phyloP scores from a whole-genome alignment of 2,113 vertebrate genomes.

The Thunnus thynnus region DNA sequence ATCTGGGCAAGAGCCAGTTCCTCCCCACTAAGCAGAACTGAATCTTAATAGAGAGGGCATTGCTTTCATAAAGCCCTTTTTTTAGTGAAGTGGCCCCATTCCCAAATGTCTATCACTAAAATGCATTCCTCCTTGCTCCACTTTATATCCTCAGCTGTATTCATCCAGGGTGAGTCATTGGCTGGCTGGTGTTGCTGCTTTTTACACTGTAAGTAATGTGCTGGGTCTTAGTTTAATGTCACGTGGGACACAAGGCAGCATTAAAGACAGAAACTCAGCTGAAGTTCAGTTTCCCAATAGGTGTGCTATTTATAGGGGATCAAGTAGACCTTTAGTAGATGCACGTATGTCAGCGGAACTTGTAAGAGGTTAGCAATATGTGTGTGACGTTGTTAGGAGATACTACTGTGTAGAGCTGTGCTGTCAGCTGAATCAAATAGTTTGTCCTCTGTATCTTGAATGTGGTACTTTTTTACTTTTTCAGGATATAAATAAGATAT shows the following conservation, averaged over 20 bases:
- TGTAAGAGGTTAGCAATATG: not conserved
- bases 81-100: not conserved
- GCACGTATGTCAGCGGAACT: constrained; percentile 9
- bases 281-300: not conserved
- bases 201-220: not conserved
- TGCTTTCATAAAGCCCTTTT: constrained; percentile 1
- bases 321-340: not conserved
- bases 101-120: constrained; percentile 6
- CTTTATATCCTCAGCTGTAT: constrained; percentile 4
- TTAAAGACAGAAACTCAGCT: not conserved
- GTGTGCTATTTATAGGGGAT: not conserved
- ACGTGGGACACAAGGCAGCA: not conserved
- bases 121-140: constrained; percentile 14
- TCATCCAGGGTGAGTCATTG: constrained; percentile 10
- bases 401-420: too few species aligned
- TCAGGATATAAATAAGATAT: not conserved
- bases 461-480: not conserved
- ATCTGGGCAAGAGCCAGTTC: constrained; percentile 31
- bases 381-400: not conserved
- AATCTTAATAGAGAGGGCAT: constrained; percentile 17
- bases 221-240: not conserved
- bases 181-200: not conserved
- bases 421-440: constrained; percentile 1
- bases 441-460: not conserved
- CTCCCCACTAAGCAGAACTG: not conserved